A percentile compares a stretch with the other conserved stretches of the same genome.
Evolutionary conservation across 1,140 invertebrate genomes (phyloP).

Genomic region (Papilio glaucus): DNA sequence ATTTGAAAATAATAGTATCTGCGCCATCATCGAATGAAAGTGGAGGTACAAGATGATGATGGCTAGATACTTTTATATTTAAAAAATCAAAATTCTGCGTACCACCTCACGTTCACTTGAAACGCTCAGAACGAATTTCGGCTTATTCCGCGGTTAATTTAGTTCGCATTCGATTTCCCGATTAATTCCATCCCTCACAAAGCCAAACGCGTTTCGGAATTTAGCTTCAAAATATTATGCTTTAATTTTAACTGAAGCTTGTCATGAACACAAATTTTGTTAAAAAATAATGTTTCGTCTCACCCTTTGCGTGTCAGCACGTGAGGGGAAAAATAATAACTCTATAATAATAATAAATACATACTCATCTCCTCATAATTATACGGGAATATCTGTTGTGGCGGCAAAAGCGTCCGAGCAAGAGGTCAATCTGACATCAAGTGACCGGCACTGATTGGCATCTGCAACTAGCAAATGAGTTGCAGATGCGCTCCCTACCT

Average conservation of each 20-base stretch:
- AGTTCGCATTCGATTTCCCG: slow-evolving; percentile 21
- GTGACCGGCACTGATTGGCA: too few relatives aligned
- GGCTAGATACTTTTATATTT: too few relatives aligned
- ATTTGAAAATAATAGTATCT: neutral
- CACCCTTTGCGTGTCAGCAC: neutral
- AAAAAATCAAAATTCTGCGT: neutral
- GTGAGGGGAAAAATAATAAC: neutral
- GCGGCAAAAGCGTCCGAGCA: too few relatives aligned
- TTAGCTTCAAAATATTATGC: slow-evolving; percentile 19
- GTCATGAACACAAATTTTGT: neutral
- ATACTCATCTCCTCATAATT: too few relatives aligned
- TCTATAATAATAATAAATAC: too few relatives aligned
- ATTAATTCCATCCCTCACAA: slow-evolving; percentile 14
- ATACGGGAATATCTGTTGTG: too few relatives aligned
- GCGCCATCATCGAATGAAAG: too few relatives aligned
- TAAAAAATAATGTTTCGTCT: slow-evolving; percentile 8
- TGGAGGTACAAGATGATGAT: too few relatives aligned
- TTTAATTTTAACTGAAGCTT: slow-evolving; percentile 6
- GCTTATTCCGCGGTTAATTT: slow-evolving; percentile 8
- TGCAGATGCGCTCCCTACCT: too few relatives aligned
- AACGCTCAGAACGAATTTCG: slow-evolving; percentile 1
- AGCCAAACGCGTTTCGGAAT: slow-evolving; percentile 11
- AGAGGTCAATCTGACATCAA: too few relatives aligned
- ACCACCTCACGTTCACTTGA: slow-evolving; percentile 6
- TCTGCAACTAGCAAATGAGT: too few relatives aligned